Percentiles rank a stretch among this genome's conserved stretches.
These are phyloP conservation scores for Anguilla megastoma DNA, from an alignment of 2,797 vertebrate species.

Conservation along the genomic window DNA sequence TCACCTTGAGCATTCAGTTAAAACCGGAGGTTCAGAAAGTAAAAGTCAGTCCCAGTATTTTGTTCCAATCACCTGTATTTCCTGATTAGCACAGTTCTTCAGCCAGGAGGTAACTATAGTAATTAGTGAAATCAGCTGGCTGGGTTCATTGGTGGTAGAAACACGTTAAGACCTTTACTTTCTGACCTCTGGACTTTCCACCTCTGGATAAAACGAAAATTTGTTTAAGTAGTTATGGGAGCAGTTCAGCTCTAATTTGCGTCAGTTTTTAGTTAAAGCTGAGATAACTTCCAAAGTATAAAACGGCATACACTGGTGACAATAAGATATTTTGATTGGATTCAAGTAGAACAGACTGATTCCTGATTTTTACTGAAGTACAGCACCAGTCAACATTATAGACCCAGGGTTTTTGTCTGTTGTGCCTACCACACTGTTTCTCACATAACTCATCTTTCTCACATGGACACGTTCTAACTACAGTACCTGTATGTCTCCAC, in stretches of 20 bases:
- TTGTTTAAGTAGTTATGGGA: background rate
- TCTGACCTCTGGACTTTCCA: background rate
- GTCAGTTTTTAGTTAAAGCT: no score
- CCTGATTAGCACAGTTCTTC: no score
- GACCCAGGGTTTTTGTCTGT: background rate
- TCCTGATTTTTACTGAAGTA: background rate
- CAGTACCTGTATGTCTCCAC: background rate
- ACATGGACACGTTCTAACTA: background rate
- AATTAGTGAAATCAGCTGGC: background rate
- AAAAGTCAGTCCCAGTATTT: background rate
- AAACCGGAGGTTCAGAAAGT: background rate
- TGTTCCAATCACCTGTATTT: background rate
- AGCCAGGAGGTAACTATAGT: background rate
- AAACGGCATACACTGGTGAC: background rate
- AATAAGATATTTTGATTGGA: background rate
- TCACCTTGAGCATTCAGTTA: background rate
- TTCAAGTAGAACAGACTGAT: background rate
- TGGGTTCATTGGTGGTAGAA: background rate
- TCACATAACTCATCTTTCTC: background rate
- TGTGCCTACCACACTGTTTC: background rate
- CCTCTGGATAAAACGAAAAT: background rate
- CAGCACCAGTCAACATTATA: background rate
- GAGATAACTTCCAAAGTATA: no score
- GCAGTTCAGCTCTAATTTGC: background rate
- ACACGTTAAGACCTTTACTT: background rate